phyloP scores from a whole-genome alignment of 2,888 invertebrate genomes.

The Ophioninae sp. region DNA sequence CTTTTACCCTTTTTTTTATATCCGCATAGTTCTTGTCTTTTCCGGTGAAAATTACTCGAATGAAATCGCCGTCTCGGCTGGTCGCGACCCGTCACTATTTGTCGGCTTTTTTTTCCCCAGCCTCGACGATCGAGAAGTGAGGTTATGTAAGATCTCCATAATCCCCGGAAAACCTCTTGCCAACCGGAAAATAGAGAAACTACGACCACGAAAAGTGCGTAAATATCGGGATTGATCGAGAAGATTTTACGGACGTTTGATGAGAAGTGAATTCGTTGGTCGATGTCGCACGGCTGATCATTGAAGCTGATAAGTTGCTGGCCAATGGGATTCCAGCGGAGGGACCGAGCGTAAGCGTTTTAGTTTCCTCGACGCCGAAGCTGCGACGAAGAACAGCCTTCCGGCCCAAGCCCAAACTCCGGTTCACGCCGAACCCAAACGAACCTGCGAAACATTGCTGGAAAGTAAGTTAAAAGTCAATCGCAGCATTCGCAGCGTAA shows the following conservation, averaged over 20 bases:
- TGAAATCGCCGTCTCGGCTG: background rate
- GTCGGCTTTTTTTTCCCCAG: conserved; percentile 12
- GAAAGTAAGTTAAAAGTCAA: background rate
- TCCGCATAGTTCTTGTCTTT: background rate
- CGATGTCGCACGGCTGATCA: background rate
- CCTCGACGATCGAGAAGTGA: conserved; percentile 24
- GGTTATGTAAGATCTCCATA: conserved; percentile 38
- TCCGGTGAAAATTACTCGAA: background rate
- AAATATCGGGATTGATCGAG: background rate
- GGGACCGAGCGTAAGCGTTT: background rate
- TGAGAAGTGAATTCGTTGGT: background rate
- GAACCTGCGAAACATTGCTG: background rate
- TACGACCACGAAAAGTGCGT: background rate
- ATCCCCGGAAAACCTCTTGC: conserved; percentile 1
- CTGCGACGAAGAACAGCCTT: background rate
- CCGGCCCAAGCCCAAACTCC: background rate
- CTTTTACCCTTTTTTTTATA: background rate
- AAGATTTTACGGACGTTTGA: background rate
- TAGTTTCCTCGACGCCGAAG: background rate
- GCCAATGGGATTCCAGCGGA: background rate
- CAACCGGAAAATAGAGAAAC: background rate
- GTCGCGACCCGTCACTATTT: background rate
- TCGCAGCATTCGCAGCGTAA: background rate
- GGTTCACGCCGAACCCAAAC: background rate
- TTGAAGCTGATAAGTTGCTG: background rate